Base-by-base conservation (phyloP, 2,113 vertebrate species). In the Oreochromis niloticus region DNA sequence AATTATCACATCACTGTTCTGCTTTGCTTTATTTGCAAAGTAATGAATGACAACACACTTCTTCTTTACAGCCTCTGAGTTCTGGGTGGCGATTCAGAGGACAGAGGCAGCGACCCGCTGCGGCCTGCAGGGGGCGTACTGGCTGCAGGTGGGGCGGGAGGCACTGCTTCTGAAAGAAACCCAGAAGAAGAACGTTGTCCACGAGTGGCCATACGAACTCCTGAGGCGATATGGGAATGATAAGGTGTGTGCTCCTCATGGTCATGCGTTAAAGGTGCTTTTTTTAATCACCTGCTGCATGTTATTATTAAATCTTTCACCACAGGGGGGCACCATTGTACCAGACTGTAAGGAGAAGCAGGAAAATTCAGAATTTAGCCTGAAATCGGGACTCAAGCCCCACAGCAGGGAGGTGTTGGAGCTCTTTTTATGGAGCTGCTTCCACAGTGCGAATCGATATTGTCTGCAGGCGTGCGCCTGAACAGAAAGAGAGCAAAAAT, bases 171-270 rank as follows among this genome's bases (percentile, higher is more conserved):
- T 99, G 17, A 96, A 95, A 91, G 97, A 97, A 3, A 85, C 86
- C 0, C 95, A 94, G 1, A 95, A 92, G 30, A 94, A 93, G 41
- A 94, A 89, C 39, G 89, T 88, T 0, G 94, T 98, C 3, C 94
- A 95, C 0, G 92, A 94, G 11, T 99, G 99, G 99, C 97, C 98
- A 1, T 99, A 99, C 59, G 96, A 97, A 78, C 96, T 98, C 68
- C 96, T 99, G 39, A 96, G 99, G 2, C 97, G 99, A 93, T 99
- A 98, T 0, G 99, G 99, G 39, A 94, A 96, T 6, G 98, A 99
- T 89, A 97, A 98, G 97, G 99, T 88, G n/a, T 59, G 14, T 16
- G 27, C 3, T 7, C 17, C 2, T n/a, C 32, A 63, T 63, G 32
- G 32, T 63, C 32, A 63, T 17, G 6, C 19, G n/a, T n/a, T 63